Base-by-base conservation (phyloP, 2,113 vertebrate genomes). In the Neofelis nebulosa region DNA sequence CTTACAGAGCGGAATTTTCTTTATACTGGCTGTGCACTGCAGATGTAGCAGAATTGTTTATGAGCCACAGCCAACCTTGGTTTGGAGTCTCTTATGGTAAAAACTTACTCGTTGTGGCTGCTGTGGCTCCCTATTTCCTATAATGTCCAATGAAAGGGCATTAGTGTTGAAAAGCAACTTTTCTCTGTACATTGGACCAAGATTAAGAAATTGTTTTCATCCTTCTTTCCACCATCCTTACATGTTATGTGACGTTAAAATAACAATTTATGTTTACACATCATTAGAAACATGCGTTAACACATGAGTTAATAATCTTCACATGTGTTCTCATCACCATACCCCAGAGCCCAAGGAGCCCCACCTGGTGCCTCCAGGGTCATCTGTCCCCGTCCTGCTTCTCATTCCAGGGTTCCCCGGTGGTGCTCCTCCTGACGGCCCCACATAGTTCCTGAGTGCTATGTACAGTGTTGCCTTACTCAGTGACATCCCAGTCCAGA, bases 121-220 rank as follows among this genome's bases (percentile, higher is more conserved):
- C 63, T 89, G 36, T 15, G 88, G 31, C 36, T 94, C 6, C 19
- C 91, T 36, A 6, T 89, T 83, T 48, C 45, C 41, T 55, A 0
- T 33, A 68, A 33, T 4, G 21, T 38, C 78, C n/a, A 61, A 6
- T 19, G 45, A 16, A 73, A 73, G 69, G 45, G 13, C 4, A 45
- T 36, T 41, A n/a, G 48, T 31, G 21, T 81, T 69, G 23, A 80
- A 71, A 76, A 41, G 55, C 48, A 81, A 7, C 33, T 92, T 68
- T 88, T 57, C 11, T 94, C 2, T 38, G 14, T 79, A 31, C 33
- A 0, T 55, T 94, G 50, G 57, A 66, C 29, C 92, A 87, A 57
- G 36, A 0, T 65, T 90, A 94, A 94, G 83, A 95, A 84, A 97
- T 38, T 13, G 5, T 27, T 36, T 87, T 97, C 81, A 31, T 66